phyloP scores from a whole-genome alignment of 37 sponge, comb jelly and placozoan species.

The Theonella swinhoei region DNA sequence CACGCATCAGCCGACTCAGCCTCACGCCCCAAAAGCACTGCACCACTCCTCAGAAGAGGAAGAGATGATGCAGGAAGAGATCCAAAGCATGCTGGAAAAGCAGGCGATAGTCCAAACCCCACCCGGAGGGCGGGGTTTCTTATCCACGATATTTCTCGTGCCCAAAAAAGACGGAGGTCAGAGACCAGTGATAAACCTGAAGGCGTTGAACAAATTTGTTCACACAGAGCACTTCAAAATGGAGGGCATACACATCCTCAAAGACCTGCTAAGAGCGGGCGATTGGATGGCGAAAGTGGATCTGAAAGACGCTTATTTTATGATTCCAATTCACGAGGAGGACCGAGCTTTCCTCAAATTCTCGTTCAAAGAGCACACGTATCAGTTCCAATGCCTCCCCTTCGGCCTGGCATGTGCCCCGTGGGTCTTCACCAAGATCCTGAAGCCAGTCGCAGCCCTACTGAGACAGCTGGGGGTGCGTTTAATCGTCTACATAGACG shows the following conservation, averaged over 20 bases:
- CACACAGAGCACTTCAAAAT: conserved; percentile 35
- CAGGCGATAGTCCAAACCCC: conserved; percentile 2
- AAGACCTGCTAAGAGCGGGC: neutral
- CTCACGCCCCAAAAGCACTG: neutral
- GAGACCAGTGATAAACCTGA: conserved; percentile 29
- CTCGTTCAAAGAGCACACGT: no score
- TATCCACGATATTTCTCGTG: conserved; percentile 15
- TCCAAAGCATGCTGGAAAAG: conserved; percentile 1
- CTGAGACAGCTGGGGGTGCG: neutral
- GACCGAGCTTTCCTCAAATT: no score
- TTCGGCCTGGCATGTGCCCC: no score
- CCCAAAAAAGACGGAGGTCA: conserved; percentile 24
- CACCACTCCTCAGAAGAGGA: neutral
- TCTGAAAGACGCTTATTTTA: neutral
- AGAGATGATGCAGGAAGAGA: conserved; percentile 1
- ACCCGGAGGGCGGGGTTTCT: conserved; percentile 1
- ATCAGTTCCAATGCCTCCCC: no score
- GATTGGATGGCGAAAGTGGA: no score
- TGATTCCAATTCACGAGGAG: neutral
- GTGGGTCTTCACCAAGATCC: no score
- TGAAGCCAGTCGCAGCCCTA: no score
- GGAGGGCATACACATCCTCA: conserved; percentile 20
- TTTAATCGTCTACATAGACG: neutral
- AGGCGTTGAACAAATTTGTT: conserved; percentile 25
- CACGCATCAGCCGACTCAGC: neutral